Conservation (phyloP, 1,140 invertebrate species). For the Drosophila jambulina region DNA sequence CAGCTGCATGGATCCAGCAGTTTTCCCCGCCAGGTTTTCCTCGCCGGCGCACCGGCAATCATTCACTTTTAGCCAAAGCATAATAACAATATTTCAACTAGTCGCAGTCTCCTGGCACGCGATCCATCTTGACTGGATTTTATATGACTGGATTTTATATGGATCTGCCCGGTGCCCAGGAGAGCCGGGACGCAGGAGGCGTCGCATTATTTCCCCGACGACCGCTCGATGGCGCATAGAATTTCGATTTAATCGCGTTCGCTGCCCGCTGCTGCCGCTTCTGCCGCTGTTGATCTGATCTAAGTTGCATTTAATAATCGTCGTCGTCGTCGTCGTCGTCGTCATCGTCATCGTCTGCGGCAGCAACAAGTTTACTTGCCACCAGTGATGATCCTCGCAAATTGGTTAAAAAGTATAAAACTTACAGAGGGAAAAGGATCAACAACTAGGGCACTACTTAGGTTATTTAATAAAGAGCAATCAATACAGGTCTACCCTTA, state of each 20-base stretch:
- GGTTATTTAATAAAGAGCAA: background rate
- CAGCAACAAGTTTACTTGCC: constrained; percentile 70
- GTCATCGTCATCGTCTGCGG: constrained; percentile 32
- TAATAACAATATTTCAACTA: constrained; percentile 84
- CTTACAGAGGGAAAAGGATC: background rate
- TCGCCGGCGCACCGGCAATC: constrained; percentile 56
- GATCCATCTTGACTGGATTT: constrained; percentile 68
- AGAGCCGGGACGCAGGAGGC: constrained; percentile 10
- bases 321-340: constrained; percentile 56
- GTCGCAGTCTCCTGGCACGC: constrained; percentile 79
- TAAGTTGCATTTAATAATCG: constrained; percentile 82
- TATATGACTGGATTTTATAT: constrained; percentile 19
- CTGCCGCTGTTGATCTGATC: constrained; percentile 70
- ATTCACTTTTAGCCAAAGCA: constrained; percentile 82
- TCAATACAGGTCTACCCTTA: background rate
- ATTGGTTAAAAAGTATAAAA: background rate
- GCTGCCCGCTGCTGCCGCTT: constrained; percentile 27
- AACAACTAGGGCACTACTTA: too few relatives aligned
- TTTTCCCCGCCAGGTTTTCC: constrained; percentile 7
- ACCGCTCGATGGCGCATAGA: constrained; percentile 68
- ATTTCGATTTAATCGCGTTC: constrained; percentile 81
- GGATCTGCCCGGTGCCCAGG: background rate
- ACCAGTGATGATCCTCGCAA: constrained; percentile 11
- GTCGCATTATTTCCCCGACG: constrained; percentile 12
- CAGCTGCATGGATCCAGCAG: constrained; percentile 43